These are phyloP conservation scores for Falco peregrinus DNA, from an alignment of 2,797 vertebrate species.

Conservation along the genomic window DNA sequence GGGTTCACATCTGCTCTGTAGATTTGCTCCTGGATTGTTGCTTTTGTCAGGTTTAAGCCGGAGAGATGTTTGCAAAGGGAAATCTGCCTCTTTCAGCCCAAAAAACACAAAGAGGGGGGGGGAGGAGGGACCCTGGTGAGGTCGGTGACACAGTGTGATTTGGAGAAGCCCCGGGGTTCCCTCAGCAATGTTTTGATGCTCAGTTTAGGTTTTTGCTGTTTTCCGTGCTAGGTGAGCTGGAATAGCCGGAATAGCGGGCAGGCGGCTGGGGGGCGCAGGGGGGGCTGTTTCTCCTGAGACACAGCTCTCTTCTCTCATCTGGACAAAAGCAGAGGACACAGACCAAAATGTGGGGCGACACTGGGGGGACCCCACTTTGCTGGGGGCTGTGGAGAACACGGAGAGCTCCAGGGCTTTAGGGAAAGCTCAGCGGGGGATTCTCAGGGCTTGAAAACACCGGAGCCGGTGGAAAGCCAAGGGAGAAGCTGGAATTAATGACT, in stretches of 20 bases:
- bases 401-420: not conserved
- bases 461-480: fast-evolving
- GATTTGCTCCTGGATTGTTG: not conserved
- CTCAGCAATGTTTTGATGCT: not conserved
- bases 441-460: not conserved
- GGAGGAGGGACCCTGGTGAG: too few relatives aligned
- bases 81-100: not conserved
- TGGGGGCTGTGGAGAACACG: not conserved
- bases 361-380: fast-evolving
- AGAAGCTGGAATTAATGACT: too few relatives aligned
- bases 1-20: not conserved
- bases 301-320: not conserved
- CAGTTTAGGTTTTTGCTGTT: not conserved
- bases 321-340: fast-evolving
- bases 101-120: not conserved
- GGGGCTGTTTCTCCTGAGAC: not conserved
- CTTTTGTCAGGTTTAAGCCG: not conserved
- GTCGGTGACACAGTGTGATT: not conserved
- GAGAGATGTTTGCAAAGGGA: not conserved
- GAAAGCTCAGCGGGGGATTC: not conserved
- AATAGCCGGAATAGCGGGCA: not conserved
- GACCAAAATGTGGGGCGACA: fast-evolving
- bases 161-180: not conserved
- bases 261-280: not conserved
- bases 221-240: not conserved